A percentile compares a stretch with the other conserved stretches of the same genome.
phyloP scores from a whole-genome alignment of 2,797 vertebrate genomes.

The Mycteria americana region DNA sequence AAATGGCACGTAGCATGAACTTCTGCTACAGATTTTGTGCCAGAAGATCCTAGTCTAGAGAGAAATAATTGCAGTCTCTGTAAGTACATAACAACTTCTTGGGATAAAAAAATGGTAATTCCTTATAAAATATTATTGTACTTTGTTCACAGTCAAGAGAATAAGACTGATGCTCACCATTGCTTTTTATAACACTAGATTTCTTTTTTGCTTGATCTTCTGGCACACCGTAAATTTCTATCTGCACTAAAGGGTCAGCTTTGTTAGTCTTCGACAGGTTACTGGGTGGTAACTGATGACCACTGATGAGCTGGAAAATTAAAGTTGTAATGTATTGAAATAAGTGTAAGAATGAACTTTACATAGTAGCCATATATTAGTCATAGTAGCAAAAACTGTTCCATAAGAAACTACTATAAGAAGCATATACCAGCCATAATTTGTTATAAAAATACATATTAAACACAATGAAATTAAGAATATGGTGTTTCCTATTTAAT shows the following conservation, averaged over 20 bases:
- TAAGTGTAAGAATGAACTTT: not conserved
- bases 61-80: not conserved
- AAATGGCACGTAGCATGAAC: not conserved
- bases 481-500: not conserved
- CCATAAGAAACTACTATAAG: not conserved
- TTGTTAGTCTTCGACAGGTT: constrained; percentile 59
- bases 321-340: not conserved
- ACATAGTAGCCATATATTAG: not conserved
- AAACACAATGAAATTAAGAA: not conserved
- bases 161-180: constrained; percentile 73
- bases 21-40: not conserved
- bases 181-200: constrained; percentile 80
- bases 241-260: constrained; percentile 75
- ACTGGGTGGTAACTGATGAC: constrained; percentile 74
- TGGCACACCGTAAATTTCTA: constrained; percentile 82
- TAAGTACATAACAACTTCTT: not conserved
- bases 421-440: not conserved
- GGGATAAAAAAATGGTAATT: not conserved
- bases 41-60: not conserved
- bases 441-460: not conserved
- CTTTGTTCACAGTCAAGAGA: not conserved
- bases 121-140: not conserved
- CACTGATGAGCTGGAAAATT: constrained; percentile 83
- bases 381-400: not conserved
- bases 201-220: constrained; percentile 74